Conservation (phyloP, 2,888 invertebrate species). For the Drosophila flavopinicola region DNA sequence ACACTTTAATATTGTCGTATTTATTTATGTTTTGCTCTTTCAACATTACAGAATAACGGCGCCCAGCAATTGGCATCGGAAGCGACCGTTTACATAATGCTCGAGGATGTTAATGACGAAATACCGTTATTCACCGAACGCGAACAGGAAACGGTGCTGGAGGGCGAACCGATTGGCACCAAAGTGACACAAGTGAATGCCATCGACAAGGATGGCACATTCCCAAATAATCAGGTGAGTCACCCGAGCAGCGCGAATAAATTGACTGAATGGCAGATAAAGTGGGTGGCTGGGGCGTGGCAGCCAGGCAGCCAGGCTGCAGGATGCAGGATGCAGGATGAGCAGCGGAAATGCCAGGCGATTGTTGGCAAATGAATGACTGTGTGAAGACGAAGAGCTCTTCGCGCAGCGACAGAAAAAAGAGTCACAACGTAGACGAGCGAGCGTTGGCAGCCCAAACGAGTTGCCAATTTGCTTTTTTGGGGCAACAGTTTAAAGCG, state of each 20-base stretch:
- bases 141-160: slow-evolving; percentile 96
- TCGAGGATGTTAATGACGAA: slow-evolving; percentile 98
- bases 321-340: not conserved
- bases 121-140: slow-evolving; percentile 97
- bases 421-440: slow-evolving; percentile 1
- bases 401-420: too few relatives aligned
- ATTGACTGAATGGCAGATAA: slow-evolving; percentile 15
- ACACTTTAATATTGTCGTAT: not conserved
- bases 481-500: slow-evolving; percentile 25
- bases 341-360: slow-evolving; percentile 54
- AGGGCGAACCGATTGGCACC: slow-evolving; percentile 97
- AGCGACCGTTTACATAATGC: slow-evolving; percentile 95
- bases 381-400: slow-evolving; percentile 17
- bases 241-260: slow-evolving; percentile 11
- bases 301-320: not conserved
- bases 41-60: slow-evolving; percentile 92
- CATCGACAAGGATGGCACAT: slow-evolving; percentile 97
- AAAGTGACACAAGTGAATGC: slow-evolving; percentile 98
- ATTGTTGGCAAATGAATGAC: slow-evolving; percentile 64
- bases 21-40: not conserved
- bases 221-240: slow-evolving; percentile 95
- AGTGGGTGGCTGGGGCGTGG: not conserved
- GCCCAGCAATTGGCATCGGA: slow-evolving; percentile 97
- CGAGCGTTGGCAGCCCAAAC: slow-evolving; percentile 5
- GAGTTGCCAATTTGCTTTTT: not conserved